Percentiles rank a stretch among this genome's conserved stretches.
Evolutionary conservation across 2,113 vertebrate species (phyloP).

Genomic region (Prietella phreatophila): DNA sequence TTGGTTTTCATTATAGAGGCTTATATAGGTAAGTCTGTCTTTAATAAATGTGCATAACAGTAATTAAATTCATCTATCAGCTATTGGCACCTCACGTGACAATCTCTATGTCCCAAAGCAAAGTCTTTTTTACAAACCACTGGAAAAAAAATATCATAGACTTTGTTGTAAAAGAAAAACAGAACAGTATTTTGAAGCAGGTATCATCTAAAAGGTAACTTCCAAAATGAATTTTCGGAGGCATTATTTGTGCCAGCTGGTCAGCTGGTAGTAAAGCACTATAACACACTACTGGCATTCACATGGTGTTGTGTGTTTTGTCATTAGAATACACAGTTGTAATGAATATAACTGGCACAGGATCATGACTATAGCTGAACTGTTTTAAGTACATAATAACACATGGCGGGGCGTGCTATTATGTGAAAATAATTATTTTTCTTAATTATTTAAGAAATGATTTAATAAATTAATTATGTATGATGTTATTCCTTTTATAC

Average conservation of each 20-base stretch:
- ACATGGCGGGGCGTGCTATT: not conserved
- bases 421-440: not conserved
- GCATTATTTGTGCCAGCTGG: not conserved
- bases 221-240: not conserved
- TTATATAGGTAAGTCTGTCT: not conserved
- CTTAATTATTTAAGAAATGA: not conserved
- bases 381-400: not conserved
- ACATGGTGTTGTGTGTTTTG: not conserved
- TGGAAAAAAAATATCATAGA: not conserved
- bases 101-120: not conserved
- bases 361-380: not conserved
- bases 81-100: not conserved
- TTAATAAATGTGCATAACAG: not conserved
- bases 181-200: not conserved
- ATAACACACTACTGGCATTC: not conserved
- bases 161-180: not conserved
- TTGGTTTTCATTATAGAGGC: not conserved
- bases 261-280: not conserved
- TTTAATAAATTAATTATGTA: not conserved
- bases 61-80: not conserved
- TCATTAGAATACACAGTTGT: not conserved
- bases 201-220: not conserved
- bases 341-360: not conserved
- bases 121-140: not conserved
- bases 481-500: not conserved